Conservation (phyloP, 2,888 invertebrate species). For the Melanostoma scalare region DNA sequence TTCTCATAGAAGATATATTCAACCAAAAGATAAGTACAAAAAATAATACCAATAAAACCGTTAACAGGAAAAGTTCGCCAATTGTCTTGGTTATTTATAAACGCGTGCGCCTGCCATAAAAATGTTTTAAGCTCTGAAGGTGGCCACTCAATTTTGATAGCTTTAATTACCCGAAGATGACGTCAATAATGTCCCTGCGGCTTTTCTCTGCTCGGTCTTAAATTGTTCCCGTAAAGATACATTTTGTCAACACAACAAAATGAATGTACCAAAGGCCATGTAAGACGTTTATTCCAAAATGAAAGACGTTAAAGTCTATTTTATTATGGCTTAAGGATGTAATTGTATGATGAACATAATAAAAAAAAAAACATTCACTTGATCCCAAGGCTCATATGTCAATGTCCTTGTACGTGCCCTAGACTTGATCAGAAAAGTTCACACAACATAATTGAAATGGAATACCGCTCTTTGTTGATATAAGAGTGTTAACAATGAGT, state of each 20-base stretch:
- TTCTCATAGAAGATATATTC: slow-evolving; percentile 8
- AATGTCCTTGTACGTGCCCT: not conserved
- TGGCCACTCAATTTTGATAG: slow-evolving; percentile 39
- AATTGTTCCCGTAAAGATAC: slow-evolving; percentile 42
- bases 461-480: too few relatives aligned
- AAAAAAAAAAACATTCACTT: slow-evolving; percentile 2
- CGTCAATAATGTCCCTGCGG: slow-evolving; percentile 62
- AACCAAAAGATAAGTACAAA: slow-evolving; percentile 17
- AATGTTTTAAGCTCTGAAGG: slow-evolving; percentile 42
- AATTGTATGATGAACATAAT: slow-evolving; percentile 6
- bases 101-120: slow-evolving; percentile 26
- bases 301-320: slow-evolving; percentile 15
- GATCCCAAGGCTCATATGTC: not conserved
- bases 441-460: slow-evolving; percentile 19
- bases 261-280: slow-evolving; percentile 26
- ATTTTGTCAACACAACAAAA: slow-evolving; percentile 53
- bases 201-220: slow-evolving; percentile 24
- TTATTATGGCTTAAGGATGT: slow-evolving; percentile 11
- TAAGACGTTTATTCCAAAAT: slow-evolving; percentile 5
- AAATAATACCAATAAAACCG: not conserved
- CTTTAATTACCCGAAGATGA: slow-evolving; percentile 59
- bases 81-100: slow-evolving; percentile 45
- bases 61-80: not conserved
- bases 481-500: too few relatives aligned
- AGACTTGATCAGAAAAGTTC: not conserved